Evolutionary conservation across 2,797 vertebrate species (phyloP), one percentile per base, ranked within the genome.

Genomic region (Crax fasciolata): DNA sequence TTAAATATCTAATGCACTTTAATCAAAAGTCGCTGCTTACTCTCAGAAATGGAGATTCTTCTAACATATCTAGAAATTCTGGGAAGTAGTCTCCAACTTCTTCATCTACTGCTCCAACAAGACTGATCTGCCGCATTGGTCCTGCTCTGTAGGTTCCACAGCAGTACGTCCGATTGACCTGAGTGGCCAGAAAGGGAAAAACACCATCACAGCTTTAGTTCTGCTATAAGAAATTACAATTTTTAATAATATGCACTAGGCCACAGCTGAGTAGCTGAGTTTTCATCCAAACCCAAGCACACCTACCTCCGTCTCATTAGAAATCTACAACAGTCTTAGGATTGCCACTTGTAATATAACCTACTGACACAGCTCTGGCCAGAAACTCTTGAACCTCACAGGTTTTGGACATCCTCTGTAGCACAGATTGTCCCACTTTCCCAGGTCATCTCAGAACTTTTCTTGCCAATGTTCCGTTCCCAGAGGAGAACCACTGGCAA

Each of bases 11-110:
- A 9, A 0, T 65, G 32, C 0, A 4, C 63, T 87, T 71, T 49
- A 59, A 66, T 3, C 20, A 30, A 10, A 61, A 65, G 6, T 63
- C 38, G 81, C 68, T 78, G 97, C 98, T 97, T 91, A 99, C 99
- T 98, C 99, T 99, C 71, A 99, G 98, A 98, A 99, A 99, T 7
- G 99, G 99, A 7, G 99, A 99, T 97, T 99, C 99, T 97, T 99
- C 99, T 97, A 99, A 97, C 99, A 99, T 99, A 97, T 99, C 99
- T 70, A 99, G 98, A 96, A 99, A 99, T 94, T 99, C 99, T 43
- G 99, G 99, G 94, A 99, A 99, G 96, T 98, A 99, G 95, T 99
- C 99, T 89, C 99, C 99, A 77, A 99, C 99, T 97, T 99, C 99
- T 98, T 99, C 99, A 39, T 99, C 99, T 95, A 99, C 99, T 0